Evolutionary conservation across 2,888 invertebrate genomes (phyloP).

Genomic region (Phytoseiulus persimilis): DNA sequence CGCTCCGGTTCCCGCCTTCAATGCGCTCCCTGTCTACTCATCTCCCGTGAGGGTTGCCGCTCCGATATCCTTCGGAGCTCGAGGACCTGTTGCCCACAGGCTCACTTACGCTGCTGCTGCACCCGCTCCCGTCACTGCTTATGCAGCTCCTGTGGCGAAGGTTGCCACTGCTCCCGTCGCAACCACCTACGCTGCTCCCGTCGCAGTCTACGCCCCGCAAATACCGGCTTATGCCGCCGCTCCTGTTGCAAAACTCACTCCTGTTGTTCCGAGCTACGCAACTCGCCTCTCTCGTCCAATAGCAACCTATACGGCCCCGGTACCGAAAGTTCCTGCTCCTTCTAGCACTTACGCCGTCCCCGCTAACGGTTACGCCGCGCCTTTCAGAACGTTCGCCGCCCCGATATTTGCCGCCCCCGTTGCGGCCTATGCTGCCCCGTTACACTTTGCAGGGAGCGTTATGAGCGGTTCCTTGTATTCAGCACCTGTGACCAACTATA

Average conservation of each 20-base stretch:
- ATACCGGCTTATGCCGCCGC: background rate
- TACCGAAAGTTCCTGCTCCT: background rate
- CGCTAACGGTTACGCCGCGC: background rate
- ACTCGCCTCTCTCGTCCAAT: background rate
- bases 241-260: too few species aligned
- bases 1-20: background rate
- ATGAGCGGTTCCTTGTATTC: background rate
- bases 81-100: background rate
- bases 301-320: background rate
- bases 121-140: conserved; percentile 7
- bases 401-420: background rate
- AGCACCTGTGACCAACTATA: background rate
- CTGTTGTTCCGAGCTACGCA: too few species aligned
- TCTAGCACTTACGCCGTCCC: background rate
- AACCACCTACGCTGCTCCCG: background rate
- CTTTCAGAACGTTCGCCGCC: background rate
- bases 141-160: background rate
- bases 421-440: background rate
- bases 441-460: too few species aligned
- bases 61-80: background rate
- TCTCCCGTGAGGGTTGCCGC: conserved; percentile 11
- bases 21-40: background rate
- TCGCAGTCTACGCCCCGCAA: background rate
- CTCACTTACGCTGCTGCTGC: background rate
- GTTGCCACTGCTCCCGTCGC: background rate